Evolutionary conservation across 2,113 vertebrate species (phyloP), one percentile per base, ranked within the genome.

Genomic region (Pomatorhinus ruficollis): DNA sequence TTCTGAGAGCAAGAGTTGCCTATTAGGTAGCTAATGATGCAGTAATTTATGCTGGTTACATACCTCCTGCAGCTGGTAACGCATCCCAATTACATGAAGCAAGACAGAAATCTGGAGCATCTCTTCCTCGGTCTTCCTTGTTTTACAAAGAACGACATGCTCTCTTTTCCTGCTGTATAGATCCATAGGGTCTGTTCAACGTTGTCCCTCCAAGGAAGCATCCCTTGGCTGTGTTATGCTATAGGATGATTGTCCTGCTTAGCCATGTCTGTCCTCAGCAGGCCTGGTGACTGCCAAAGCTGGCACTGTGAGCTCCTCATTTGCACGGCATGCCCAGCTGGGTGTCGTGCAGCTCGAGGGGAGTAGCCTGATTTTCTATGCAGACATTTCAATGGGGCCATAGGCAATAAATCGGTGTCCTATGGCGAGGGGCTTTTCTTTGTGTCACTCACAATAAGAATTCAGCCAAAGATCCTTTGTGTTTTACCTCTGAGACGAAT

Each of bases 351-450:
- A 50, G 92, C 79, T 61, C 16, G 0, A 25, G 47, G 77, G 85
- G 89, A 95, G 69, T 4, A 84, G 83, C 93, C 65, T 81, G 77
- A 54, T 91, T 94, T 84, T 37, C 87, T 76, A 6, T 85, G 91
- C 70, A 35, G 84, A 50, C 45, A 0, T 83, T 95, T 93, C 94
- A 84, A 4, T 89, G 89, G 77, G 65, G 56, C 74, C 66, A 53
- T 50, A 71, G 75, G 81, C 77, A 76, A 71, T 89, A 91, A 89
- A 85, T 65, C 25, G 0, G 57, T 33, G 65, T 91, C 89, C 91
- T 90, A 40, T 59, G 72, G 89, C 0, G 42, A 95, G 89, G 78
- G 10, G 2, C 25, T 95, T 91, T 72, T 16, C 65, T 76, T 57
- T 0, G 0, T 89, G 90, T 90, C 91, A 65, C 72, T 94, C 86